These are phyloP conservation scores for Eunapius fragilis DNA, from an alignment of 37 sponge, comb jelly and placozoan genomes.

Conservation along the genomic window DNA sequence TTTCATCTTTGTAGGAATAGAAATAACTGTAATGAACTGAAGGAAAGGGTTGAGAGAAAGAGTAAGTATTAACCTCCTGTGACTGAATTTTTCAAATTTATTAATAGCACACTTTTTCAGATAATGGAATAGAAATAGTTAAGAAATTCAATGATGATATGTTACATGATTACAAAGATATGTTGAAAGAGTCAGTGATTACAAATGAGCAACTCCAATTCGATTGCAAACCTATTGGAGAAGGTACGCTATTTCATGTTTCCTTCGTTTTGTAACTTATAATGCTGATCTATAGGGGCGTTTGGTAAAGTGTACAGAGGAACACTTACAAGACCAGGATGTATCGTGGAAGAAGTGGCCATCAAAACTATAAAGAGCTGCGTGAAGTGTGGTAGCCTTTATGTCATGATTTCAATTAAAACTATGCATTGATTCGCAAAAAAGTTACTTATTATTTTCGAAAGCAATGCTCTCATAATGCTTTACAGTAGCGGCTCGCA, in stretches of 20 bases:
- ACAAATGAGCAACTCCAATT: not conserved
- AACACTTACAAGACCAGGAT: not conserved
- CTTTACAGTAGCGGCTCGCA: too few species aligned
- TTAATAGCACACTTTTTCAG: too few species aligned
- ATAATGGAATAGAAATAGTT: not conserved
- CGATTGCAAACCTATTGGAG: not conserved
- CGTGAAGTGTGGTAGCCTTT: not conserved
- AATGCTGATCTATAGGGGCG: constrained; percentile 4
- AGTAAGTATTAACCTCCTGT: too few species aligned
- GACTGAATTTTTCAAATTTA: too few species aligned
- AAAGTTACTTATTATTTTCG: too few species aligned
- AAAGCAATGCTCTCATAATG: too few species aligned
- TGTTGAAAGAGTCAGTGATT: not conserved
- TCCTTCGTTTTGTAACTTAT: not conserved
- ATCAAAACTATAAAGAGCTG: constrained; percentile 42
- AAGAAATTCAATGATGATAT: not conserved
- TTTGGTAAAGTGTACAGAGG: constrained; percentile 35
- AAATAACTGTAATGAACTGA: too few species aligned
- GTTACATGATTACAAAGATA: not conserved
- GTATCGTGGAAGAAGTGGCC: constrained; percentile 1
- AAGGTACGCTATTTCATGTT: not conserved
- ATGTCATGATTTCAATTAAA: not conserved
- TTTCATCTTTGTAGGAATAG: too few species aligned
- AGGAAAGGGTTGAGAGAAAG: too few species aligned
- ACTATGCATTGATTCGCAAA: too few species aligned